Evolutionary conservation across 2,888 invertebrate genomes (phyloP), one percentile per base, ranked within the genome.

Genomic region (Eurytoma californica): DNA sequence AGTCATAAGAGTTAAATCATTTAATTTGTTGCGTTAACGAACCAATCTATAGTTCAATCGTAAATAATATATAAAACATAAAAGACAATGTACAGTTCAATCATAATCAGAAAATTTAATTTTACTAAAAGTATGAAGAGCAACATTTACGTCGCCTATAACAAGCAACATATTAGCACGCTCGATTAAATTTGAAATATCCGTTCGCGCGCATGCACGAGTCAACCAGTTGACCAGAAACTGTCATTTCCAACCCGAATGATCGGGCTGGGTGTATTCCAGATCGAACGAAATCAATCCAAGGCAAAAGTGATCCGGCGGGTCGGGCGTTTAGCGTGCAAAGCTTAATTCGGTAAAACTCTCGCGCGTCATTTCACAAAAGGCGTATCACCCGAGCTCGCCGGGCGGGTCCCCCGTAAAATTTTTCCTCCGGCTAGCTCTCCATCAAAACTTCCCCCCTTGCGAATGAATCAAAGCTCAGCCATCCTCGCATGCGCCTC

Each of bases 401-500:
- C 39, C 61, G 51, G 16, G 51, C 49, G 58, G n/a, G 24, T 14
- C 53, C 77, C 63, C 16, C 60, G 57, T 55, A 74, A 74, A 70
- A 57, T 66, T 75, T 61, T 77, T 66, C 47, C 61, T 28, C 49
- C 58, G 24, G 7, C 13, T 28, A 30, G 20, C 28, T 14, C 57
- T 66, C 49, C 47, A 14, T 39, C 67, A 61, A 16, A 20, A 76
- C 53, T 67, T 16, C 30, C 49, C 49, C 79, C 73, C 24, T 47
- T 5, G 72, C 57, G 72, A 80, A 80, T 77, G 70, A 80, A 80
- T 80, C 80, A 77, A 77, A 70, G 76, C 55, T 7, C 39, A 7
- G 39, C 53, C 58, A 65, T 57, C 72, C 77, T 68, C 63, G 63
- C 13, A 2, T 12, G 12, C 18, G 14, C 28, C 55, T 20, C 70